Evolutionary conservation across 2,888 invertebrate species (phyloP).

Genomic region (Polia nebulosa): DNA sequence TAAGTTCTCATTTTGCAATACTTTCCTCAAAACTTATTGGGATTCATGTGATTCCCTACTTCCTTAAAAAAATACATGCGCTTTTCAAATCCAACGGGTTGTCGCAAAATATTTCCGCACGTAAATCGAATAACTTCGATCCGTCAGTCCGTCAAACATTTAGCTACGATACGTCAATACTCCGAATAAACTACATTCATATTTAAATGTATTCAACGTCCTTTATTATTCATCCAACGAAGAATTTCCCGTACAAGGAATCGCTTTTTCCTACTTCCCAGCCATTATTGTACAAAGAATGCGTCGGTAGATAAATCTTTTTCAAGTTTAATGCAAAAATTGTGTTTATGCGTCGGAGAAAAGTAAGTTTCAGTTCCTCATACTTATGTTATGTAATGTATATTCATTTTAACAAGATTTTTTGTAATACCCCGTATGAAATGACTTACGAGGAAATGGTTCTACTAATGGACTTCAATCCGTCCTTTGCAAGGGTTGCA

Average conservation of each 20-base stretch:
- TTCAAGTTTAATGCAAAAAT: slow-evolving; percentile 79
- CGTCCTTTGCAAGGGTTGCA: neutral
- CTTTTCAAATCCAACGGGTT: neutral
- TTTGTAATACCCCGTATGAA: slow-evolving; percentile 1
- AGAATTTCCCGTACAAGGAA: slow-evolving; percentile 74
- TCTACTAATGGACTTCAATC: slow-evolving; percentile 12
- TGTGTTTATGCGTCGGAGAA: slow-evolving; percentile 70
- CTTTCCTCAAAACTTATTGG: neutral
- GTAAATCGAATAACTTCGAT: slow-evolving; percentile 29
- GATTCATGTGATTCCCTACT: neutral
- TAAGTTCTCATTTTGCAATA: neutral
- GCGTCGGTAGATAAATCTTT: slow-evolving; percentile 75
- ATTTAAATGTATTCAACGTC: slow-evolving; percentile 73
- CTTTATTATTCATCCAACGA: slow-evolving; percentile 72
- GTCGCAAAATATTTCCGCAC: slow-evolving; percentile 22
- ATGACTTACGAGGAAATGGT: slow-evolving; percentile 19
- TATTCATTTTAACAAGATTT: slow-evolving; percentile 18
- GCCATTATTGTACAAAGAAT: slow-evolving; percentile 73
- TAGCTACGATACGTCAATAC: slow-evolving; percentile 57
- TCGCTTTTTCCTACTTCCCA: slow-evolving; percentile 73
- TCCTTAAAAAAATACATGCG: neutral
- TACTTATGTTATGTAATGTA: slow-evolving; percentile 27
- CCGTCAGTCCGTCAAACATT: slow-evolving; percentile 51
- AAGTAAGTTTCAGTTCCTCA: slow-evolving; percentile 52
- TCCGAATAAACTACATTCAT: slow-evolving; percentile 68